Evolutionary conservation across 2,113 vertebrate genomes (phyloP), one percentile per base, ranked within the genome.

Genomic region (Microtus pennsylvanicus): DNA sequence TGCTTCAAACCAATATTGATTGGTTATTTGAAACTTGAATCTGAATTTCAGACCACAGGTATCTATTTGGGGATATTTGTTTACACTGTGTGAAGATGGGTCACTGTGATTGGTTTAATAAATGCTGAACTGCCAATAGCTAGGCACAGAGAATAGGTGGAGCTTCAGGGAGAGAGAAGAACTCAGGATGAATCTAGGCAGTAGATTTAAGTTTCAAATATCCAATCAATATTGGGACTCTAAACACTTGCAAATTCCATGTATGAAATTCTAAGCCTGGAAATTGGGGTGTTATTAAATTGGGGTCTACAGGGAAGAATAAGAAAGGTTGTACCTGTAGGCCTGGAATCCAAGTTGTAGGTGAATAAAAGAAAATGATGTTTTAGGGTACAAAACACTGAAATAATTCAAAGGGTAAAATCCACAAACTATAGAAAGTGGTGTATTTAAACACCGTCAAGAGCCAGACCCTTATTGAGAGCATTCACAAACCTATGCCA

Each of bases 321-420:
- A 17, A 35, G 10, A 38, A 65, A 61, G 33, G 3, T 21, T 88
- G 26, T 75, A 47, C 28, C 1, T 21, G 38, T 70, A 86, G 81
- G 28, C 3, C 5, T 14, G 42, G 2, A 9, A 28, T 35, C 3
- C 1, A 4, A 8, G 5, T n/a, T 22, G 82, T 1, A 28, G 38
- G n/a, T 55, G 45, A 0, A 1, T 3, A 10, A 55, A 55, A 3
- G 26, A 21, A 42, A 2, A 26, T 4, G 24, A 16, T 76, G 55
- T 67, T 93, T 45, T 55, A 33, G 45, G 89, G 3, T 17, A 24
- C 30, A 65, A 86, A 67, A 35, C 1, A 13, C 24, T 35, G 89
- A 70, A 83, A 81, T 78, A 77, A 91, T 90, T 69, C 69, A 45
- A 85, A 52, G 38, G 17, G 24, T n/a, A 72, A 87, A 89, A 78